Evolutionary conservation across 2,113 vertebrate species (phyloP), one percentile per base, ranked within the genome.

Genomic region (Bubo bubo): DNA sequence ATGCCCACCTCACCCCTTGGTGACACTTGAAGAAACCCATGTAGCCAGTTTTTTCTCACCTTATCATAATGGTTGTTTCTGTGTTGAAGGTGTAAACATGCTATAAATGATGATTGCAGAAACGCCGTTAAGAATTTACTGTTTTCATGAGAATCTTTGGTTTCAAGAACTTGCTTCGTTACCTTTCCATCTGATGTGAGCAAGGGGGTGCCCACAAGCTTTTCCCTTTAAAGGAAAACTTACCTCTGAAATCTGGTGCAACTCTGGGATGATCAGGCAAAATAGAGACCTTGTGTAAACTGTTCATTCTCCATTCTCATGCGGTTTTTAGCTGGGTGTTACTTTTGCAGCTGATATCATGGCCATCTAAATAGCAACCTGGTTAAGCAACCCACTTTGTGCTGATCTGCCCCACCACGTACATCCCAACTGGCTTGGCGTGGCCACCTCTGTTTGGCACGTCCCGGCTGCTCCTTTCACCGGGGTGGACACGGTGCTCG

Each of bases 401-500:
- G 6, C 52, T 8, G 59, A 1, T 12, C 52, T 72, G n/a, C 59
- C n/a, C 41, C 2, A 5, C 66, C 66, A 6, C 35, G 0, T 30
- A 3, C 45, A 13, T 37, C 64, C 22, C 0, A 35, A 10, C 23
- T 5, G 53, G 64, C 72, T 52, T 26, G 5, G 45, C 1, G 7
- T 17, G 66, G 59, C 52, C 3, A 4, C 17, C 3, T 26, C 13
- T 10, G 3, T 53, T 47, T 53, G 79, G 58, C 79, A 17, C 4
- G 1, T 43, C 63, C 34, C 19, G 27, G 16, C 53, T 10, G 18
- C 47, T 68, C 53, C 60, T 68, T 49, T 43, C 53, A 6, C 27
- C 3, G 1, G 15, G n/a, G 6, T 27, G 60, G 73, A 34, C 26
- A 0, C 5, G 5, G 27, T 3, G 3, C 35, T 32, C 1, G 22